Percentiles rank a stretch among this genome's conserved stretches.
phyloP scores from a whole-genome alignment of 2,797 vertebrate species.

The Oreochromis mossambicus region DNA sequence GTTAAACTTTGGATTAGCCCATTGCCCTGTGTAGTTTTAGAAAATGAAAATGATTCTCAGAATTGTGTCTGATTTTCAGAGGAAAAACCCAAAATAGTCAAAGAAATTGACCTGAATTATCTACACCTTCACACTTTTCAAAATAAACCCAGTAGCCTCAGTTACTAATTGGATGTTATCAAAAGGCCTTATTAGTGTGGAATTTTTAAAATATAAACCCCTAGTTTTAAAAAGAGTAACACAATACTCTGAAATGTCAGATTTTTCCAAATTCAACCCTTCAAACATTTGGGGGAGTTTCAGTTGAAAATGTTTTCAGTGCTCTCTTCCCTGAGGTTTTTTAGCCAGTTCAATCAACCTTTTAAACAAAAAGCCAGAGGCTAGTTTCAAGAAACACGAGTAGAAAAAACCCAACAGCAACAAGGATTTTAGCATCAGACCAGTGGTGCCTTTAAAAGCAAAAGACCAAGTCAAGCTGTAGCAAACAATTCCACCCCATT shows the following conservation, averaged over 20 bases:
- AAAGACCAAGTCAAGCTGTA: neutral
- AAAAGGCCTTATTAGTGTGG: neutral
- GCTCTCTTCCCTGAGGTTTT: neutral
- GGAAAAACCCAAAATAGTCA: neutral
- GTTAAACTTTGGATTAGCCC: neutral
- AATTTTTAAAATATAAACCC: neutral
- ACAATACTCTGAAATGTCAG: neutral
- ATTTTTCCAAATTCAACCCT: neutral
- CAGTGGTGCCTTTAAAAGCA: neutral
- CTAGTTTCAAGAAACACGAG: neutral
- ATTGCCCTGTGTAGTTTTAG: neutral
- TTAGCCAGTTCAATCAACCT: neutral
- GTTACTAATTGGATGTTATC: neutral
- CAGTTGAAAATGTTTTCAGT: neutral
- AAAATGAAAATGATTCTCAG: neutral
- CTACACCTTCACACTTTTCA: neutral
- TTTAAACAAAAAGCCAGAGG: neutral
- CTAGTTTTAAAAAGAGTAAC: neutral
- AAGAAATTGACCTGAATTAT: neutral
- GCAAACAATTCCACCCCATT: neutral
- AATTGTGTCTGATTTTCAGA: neutral
- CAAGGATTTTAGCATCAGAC: neutral
- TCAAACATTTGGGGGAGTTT: neutral
- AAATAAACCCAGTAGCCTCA: neutral
- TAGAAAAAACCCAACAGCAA: accelerated